phyloP scores from a whole-genome alignment of 2,888 invertebrate species.

The Siphlonurus alternatus region DNA sequence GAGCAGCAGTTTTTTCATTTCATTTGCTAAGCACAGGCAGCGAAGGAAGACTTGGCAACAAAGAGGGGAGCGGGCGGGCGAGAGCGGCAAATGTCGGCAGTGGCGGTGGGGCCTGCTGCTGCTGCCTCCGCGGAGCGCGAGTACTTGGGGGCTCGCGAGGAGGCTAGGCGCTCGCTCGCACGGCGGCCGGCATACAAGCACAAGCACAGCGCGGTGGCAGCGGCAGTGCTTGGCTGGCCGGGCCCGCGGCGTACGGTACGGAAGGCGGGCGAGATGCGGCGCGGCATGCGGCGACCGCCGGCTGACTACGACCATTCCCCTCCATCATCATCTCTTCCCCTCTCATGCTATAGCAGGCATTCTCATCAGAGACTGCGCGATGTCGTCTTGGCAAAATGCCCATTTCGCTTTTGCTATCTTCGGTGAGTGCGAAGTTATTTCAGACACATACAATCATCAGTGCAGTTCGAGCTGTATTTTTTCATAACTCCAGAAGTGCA shows the following conservation, averaged over 20 bases:
- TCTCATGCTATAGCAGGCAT: neutral
- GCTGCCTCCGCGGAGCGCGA: constrained; percentile 26
- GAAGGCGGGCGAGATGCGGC: no score
- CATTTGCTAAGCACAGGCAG: neutral
- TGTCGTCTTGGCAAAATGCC: neutral
- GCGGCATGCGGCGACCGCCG: no score
- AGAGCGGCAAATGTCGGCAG: constrained; percentile 17
- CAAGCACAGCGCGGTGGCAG: neutral
- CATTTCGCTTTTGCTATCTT: neutral
- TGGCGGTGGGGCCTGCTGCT: constrained; percentile 24
- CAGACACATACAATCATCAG: no score
- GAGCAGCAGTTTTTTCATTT: neutral
- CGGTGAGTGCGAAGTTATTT: neutral
- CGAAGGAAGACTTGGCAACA: neutral
- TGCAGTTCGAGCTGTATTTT: no score
- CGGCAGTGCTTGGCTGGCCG: no score
- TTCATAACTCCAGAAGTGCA: no score
- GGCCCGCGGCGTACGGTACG: no score
- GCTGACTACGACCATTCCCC: neutral
- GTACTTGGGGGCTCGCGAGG: constrained; percentile 4
- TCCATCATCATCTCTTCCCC: neutral
- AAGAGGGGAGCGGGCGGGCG: constrained; percentile 24
- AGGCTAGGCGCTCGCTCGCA: neutral
- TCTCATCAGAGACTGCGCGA: neutral
- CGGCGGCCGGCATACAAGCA: no score